These are phyloP conservation scores for Argynnis bischoffii DNA, from an alignment of 2,888 invertebrate genomes.

Conservation along the genomic window DNA sequence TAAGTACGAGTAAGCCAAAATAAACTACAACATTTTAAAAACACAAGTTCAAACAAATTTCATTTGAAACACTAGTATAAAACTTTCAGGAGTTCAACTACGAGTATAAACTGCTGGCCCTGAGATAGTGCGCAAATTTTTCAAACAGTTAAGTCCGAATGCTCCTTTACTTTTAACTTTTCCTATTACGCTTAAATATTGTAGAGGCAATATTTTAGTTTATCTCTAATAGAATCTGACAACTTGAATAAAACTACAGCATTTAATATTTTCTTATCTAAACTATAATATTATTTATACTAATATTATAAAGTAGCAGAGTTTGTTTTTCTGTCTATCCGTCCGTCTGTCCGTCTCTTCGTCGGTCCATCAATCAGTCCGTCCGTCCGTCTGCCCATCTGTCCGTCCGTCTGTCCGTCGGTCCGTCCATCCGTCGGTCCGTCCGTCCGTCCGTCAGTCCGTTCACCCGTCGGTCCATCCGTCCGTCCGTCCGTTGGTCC, in stretches of 20 bases:
- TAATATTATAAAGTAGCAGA: too few species aligned
- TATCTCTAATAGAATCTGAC: slow-evolving; percentile 18
- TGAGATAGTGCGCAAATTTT: slow-evolving; percentile 40
- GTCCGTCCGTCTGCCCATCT: too few species aligned
- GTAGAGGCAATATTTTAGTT: slow-evolving; percentile 10
- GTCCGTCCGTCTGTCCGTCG: too few species aligned
- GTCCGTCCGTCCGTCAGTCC: too few species aligned
- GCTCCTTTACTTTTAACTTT: slow-evolving; percentile 31
- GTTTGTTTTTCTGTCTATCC: too few species aligned
- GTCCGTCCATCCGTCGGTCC: too few species aligned
- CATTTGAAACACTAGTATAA: slow-evolving; percentile 33
- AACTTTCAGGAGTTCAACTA: slow-evolving; percentile 31
- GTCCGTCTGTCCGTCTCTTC: too few species aligned
- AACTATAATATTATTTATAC: neutral
- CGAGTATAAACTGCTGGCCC: slow-evolving; percentile 35
- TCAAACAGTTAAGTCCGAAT: slow-evolving; percentile 37
- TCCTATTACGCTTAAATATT: slow-evolving; percentile 23
- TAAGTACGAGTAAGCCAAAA: neutral
- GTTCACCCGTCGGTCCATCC: too few species aligned
- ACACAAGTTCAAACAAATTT: slow-evolving; percentile 23
- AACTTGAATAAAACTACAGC: neutral
- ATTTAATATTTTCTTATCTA: too few species aligned
- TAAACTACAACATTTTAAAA: slow-evolving; percentile 9
- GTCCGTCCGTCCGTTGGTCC: too few species aligned
- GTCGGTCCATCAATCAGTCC: too few species aligned